These are phyloP conservation scores for Hyalella azteca DNA, from an alignment of 2,888 invertebrate genomes.

Conservation along the genomic window DNA sequence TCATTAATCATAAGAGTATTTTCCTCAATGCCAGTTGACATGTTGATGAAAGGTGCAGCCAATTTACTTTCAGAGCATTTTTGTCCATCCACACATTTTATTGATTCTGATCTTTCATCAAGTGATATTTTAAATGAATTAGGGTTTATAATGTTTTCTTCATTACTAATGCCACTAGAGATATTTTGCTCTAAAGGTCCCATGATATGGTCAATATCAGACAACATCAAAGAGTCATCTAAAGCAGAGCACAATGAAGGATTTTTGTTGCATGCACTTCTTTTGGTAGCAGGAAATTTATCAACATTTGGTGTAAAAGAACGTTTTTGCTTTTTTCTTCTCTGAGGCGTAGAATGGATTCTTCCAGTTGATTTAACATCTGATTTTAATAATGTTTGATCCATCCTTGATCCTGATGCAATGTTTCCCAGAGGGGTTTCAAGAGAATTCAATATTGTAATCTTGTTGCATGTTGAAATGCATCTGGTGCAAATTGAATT, in stretches of 20 bases:
- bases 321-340: neutral
- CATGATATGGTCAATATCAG: neutral
- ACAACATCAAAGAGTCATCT: conserved; percentile 6
- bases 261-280: neutral
- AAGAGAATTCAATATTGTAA: neutral
- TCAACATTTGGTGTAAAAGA: neutral
- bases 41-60: neutral
- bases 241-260: neutral
- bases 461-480: too few species aligned
- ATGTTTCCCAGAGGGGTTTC: neutral
- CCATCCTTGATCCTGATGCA: neutral
- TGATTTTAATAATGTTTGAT: neutral
- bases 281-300: neutral
- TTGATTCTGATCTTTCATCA: neutral
- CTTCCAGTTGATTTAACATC: neutral
- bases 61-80: neutral
- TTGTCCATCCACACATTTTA: neutral
- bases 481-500: too few species aligned
- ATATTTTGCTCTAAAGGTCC: neutral
- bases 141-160: neutral
- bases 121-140: neutral
- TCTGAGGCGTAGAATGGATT: neutral
- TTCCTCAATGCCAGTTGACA: neutral
- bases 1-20: neutral
- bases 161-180: neutral